These are phyloP conservation scores for Agrilus mali DNA, from an alignment of 2,888 invertebrate genomes.

Conservation along the genomic window DNA sequence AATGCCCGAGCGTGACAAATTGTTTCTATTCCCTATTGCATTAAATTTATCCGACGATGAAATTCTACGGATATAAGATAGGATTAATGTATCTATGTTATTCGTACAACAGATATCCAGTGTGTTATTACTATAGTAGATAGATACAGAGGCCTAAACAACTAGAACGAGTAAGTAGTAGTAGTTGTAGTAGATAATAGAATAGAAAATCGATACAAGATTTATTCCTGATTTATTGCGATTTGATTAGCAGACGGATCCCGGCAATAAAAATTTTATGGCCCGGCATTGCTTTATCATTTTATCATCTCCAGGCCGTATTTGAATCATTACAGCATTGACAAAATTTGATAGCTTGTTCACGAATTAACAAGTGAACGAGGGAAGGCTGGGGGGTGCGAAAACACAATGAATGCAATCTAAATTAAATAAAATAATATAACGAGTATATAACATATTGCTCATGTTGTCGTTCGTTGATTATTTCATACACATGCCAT, in stretches of 20 bases:
- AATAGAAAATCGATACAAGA: conserved; percentile 29
- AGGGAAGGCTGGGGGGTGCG: too few species aligned
- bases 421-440: too few species aligned
- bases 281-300: conserved; percentile 1
- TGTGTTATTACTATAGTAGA: too few species aligned
- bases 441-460: too few species aligned
- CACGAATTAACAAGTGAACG: conserved; percentile 12
- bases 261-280: background rate
- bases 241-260: conserved; percentile 24
- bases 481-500: too few species aligned
- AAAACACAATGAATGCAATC: too few species aligned
- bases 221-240: conserved; percentile 28
- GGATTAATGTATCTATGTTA: too few species aligned
- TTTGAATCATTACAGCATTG: conserved; percentile 2
- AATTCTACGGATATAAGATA: conserved; percentile 31
- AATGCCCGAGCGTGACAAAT: conserved; percentile 31
- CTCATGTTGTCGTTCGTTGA: too few species aligned
- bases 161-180: too few species aligned
- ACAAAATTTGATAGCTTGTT: conserved; percentile 9
- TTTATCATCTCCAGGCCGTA: background rate
- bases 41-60: conserved; percentile 26
- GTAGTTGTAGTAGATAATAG: conserved; percentile 18
- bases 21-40: conserved; percentile 32
- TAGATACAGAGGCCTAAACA: conserved; percentile 10
- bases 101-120: too few species aligned